Evolutionary conservation across 2,113 vertebrate species (phyloP), one percentile per base, ranked within the genome.

Genomic region (Jacana jacana): DNA sequence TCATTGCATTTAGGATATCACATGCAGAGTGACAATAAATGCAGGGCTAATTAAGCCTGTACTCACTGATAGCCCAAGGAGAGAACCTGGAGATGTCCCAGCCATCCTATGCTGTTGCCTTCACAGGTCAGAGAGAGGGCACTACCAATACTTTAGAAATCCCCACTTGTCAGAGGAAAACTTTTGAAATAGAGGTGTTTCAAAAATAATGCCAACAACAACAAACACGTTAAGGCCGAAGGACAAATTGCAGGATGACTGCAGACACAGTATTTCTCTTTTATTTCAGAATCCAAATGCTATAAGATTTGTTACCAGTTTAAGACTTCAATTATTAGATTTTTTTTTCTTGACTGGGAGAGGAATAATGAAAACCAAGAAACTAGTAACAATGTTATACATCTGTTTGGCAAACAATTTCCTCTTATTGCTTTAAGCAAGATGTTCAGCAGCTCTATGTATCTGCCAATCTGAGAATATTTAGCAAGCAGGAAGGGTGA

Each of bases 371-470:
- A 87, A 91, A 93, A 96, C 23, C 61, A 95, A 96, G 51, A 91
- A 93, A 88, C 91, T 84, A 90, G n/a, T 52, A 92, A 91, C 91
- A 85, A 96, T 85, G 37, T 81, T 94, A 61, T 91, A 89, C 92
- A 96, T 95, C 86, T 96, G 91, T 91, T 96, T 96, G 94, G 93
- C 93, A 89, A 82, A 94, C 44, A 71, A 22, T 66, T 91, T 90
- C 25, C 81, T 33, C 55, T 52, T 46, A 64, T 80, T 86, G 46
- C 46, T 95, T 81, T 82, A 80, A 90, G 49, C 2, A n/a, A n/a
- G n/a, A 0, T 76, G n/a, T 52, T 81, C 87, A 75, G 73, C 72
- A 83, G 51, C 77, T 86, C 69, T 78, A 49, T 8, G 4, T 54
- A 64, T 86, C 70, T 91, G 44, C 24, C 28, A 60, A 85, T 54